phyloP scores from a whole-genome alignment of 2,888 invertebrate species.

The Epirrhoe alternata region DNA sequence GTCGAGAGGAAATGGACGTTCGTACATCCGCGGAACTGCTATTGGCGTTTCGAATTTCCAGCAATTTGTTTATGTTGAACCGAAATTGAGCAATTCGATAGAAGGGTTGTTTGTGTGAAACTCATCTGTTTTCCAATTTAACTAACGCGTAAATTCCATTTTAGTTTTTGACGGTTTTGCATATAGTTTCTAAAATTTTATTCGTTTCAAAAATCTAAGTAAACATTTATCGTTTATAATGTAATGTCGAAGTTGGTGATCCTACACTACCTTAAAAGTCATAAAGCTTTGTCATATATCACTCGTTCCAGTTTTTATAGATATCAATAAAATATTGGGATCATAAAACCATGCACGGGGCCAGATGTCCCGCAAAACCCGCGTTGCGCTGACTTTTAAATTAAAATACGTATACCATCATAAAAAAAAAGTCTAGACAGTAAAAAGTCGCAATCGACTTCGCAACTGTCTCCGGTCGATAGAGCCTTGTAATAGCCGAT shows the following conservation, averaged over 20 bases:
- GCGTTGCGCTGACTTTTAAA: conserved; percentile 46
- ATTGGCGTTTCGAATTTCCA: conserved; percentile 63
- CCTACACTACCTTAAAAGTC: too few species aligned
- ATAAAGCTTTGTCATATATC: too few species aligned
- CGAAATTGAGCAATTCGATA: conserved; percentile 30
- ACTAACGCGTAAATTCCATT: background rate
- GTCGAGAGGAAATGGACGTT: conserved; percentile 71
- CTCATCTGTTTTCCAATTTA: conserved; percentile 24
- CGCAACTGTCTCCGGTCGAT: conserved; percentile 70
- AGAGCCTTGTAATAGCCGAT: conserved; percentile 73
- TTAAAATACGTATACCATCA: conserved; percentile 46
- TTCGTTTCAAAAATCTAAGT: background rate
- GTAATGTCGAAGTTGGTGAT: too few species aligned
- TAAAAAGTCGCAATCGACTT: conserved; percentile 53
- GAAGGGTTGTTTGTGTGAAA: conserved; percentile 18
- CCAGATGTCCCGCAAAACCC: conserved; percentile 42
- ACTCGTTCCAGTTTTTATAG: conserved; percentile 4
- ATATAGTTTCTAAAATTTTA: background rate
- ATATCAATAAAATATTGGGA: conserved; percentile 10
- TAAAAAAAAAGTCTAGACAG: conserved; percentile 59
- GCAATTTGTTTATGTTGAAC: conserved; percentile 43
- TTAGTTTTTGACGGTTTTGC: background rate
- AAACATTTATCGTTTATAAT: too few species aligned
- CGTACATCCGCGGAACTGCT: conserved; percentile 59
- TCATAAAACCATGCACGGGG: conserved; percentile 39